These are phyloP conservation scores for Ivindomyrus marchei DNA, from an alignment of 2,113 vertebrate species.

Conservation along the genomic window DNA sequence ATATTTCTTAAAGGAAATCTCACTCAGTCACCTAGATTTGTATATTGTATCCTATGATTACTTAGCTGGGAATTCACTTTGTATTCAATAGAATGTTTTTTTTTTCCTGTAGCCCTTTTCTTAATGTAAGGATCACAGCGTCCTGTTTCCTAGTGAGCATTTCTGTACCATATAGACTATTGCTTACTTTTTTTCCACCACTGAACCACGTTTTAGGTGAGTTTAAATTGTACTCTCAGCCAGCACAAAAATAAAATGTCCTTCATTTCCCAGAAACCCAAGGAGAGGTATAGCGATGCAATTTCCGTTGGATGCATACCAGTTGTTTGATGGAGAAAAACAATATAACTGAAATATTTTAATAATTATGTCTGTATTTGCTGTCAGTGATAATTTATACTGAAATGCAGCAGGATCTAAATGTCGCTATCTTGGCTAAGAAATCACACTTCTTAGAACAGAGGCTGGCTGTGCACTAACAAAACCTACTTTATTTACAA, in stretches of 20 bases:
- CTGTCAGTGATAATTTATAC: background rate
- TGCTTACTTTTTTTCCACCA: background rate
- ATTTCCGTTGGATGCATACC: background rate
- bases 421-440: background rate
- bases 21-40: background rate
- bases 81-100: background rate
- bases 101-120: background rate
- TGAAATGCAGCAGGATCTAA: background rate
- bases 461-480: background rate
- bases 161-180: background rate
- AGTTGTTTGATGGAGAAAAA: background rate
- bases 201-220: background rate
- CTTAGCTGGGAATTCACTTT: background rate
- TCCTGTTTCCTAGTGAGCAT: background rate
- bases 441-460: background rate
- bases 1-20: background rate
- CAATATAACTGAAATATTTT: background rate
- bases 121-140: background rate
- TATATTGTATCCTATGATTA: background rate
- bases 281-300: background rate
- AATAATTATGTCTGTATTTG: background rate
- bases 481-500: background rate
- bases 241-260: background rate
- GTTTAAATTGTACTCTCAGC: background rate
- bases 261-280: background rate